Percentiles rank a stretch among this genome's conserved stretches.
These are phyloP conservation scores for Vulpes lagopus DNA, from an alignment of 2,113 vertebrate genomes.

Conservation along the genomic window DNA sequence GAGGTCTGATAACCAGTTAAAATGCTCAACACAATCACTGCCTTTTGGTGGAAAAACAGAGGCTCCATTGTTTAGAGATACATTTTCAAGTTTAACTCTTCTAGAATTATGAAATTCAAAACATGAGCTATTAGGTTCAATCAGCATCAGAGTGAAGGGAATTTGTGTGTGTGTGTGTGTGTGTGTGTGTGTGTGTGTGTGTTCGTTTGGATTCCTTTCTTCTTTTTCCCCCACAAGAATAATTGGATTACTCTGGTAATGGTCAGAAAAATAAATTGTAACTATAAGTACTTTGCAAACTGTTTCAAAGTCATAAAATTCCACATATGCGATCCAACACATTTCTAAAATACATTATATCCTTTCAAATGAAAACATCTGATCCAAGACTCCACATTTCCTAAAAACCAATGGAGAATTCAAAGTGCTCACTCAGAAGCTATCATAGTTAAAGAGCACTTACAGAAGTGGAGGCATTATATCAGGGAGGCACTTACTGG, in stretches of 20 bases:
- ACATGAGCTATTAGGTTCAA: conserved; percentile 74
- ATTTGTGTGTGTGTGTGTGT: conserved; percentile 21
- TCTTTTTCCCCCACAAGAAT: neutral
- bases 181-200: conserved; percentile 5
- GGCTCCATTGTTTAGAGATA: conserved; percentile 71
- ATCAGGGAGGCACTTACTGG: neutral
- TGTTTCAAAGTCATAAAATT: conserved; percentile 7
- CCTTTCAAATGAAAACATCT: conserved; percentile 47
- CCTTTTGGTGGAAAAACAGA: conserved; percentile 74
- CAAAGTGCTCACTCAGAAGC: neutral
- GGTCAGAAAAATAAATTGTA: conserved; percentile 55
- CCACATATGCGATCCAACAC: neutral
- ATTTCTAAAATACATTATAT: conserved; percentile 17
- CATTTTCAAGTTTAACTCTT: conserved; percentile 76
- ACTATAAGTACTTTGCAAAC: conserved; percentile 32
- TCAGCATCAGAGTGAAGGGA: conserved; percentile 58
- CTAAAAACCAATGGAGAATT: conserved; percentile 7
- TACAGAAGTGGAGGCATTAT: neutral
- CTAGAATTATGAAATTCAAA: conserved; percentile 79
- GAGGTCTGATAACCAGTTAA: conserved; percentile 81
- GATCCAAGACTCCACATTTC: neutral
- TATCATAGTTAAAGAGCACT: neutral
- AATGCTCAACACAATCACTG: conserved; percentile 78
- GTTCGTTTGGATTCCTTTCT: neutral
- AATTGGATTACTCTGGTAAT: conserved; percentile 35